Percentiles rank a stretch among this genome's conserved stretches.
Conservation (phyloP, 2,888 invertebrate genomes). For the Ormyrus nitidulus region DNA sequence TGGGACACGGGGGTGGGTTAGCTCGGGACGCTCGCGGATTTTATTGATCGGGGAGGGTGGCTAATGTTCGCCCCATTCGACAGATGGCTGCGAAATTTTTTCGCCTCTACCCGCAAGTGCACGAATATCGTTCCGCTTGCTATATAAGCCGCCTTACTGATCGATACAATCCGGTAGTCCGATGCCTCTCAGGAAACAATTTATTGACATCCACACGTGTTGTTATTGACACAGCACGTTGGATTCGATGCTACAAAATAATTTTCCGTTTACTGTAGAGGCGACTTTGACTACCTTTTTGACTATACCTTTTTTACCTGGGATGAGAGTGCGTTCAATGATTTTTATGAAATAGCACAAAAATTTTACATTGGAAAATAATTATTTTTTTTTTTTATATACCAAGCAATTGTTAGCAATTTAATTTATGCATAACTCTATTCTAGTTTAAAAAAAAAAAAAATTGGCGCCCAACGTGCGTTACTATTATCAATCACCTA, state of each 20-base stretch:
- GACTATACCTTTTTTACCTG: background rate
- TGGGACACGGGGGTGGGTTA: too few relatives aligned
- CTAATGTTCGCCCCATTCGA: conserved; percentile 30
- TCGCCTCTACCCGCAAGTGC: conserved; percentile 39
- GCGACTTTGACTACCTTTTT: conserved; percentile 52
- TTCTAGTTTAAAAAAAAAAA: too few relatives aligned
- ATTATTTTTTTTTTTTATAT: too few relatives aligned
- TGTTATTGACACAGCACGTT: conserved; percentile 43
- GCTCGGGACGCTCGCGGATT: too few relatives aligned
- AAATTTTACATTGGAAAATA: too few relatives aligned
- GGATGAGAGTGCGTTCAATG: too few relatives aligned
- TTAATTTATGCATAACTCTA: too few relatives aligned
- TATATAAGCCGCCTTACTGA: conserved; percentile 44
- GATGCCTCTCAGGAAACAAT: conserved; percentile 56
- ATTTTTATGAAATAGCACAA: too few relatives aligned
- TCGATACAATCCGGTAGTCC: conserved; percentile 48
- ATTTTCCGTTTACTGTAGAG: conserved; percentile 55
- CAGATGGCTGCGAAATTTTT: conserved; percentile 46
- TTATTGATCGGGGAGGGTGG: conserved; percentile 20
- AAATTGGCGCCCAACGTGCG: too few relatives aligned
- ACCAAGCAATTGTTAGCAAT: too few relatives aligned
- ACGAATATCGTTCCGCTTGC: background rate
- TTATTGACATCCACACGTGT: conserved; percentile 52
- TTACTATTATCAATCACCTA: too few relatives aligned
- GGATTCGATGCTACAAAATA: conserved; percentile 51